phyloP scores from a whole-genome alignment of 2,113 vertebrate genomes.

The Colaptes auratus region DNA sequence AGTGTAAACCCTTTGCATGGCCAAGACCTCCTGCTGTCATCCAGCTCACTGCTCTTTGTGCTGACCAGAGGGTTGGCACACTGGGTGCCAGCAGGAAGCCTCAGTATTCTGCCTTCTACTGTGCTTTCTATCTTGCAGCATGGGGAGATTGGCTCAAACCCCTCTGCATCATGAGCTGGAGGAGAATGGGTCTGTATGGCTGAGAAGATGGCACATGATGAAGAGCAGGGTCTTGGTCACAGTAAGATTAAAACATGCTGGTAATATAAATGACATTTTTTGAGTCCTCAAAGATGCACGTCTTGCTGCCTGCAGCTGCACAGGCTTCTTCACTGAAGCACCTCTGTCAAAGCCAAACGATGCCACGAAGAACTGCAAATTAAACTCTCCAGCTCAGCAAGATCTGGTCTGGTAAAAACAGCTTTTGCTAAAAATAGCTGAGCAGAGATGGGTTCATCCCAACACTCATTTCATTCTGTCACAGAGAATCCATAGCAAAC shows the following conservation, averaged over 20 bases:
- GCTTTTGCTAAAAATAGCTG: constrained; percentile 38
- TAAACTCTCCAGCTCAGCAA: constrained; percentile 48
- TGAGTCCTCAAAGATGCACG: background rate
- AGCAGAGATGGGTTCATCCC: constrained; percentile 42
- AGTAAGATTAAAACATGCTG: background rate
- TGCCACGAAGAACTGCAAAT: constrained; percentile 51
- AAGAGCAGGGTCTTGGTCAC: background rate
- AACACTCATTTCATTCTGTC: constrained; percentile 15
- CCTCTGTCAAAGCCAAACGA: constrained; percentile 14
- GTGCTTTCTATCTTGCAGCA: background rate
- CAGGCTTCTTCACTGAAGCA: background rate
- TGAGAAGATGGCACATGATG: background rate
- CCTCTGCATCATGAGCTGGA: background rate
- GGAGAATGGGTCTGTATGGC: background rate
- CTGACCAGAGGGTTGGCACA: background rate
- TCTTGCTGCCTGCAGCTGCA: background rate
- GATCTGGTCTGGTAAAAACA: constrained; percentile 40
- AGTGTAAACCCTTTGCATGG: background rate
- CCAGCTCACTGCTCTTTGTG: background rate
- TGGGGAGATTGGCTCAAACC: background rate
- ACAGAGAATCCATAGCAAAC: constrained; percentile 41
- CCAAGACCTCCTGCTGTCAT: background rate
- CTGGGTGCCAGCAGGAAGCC: background rate
- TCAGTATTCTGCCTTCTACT: background rate
- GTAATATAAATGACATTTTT: background rate